These are phyloP conservation scores for Lagorchestes hirsutus DNA, from an alignment of 2,797 vertebrate genomes.

Conservation along the genomic window DNA sequence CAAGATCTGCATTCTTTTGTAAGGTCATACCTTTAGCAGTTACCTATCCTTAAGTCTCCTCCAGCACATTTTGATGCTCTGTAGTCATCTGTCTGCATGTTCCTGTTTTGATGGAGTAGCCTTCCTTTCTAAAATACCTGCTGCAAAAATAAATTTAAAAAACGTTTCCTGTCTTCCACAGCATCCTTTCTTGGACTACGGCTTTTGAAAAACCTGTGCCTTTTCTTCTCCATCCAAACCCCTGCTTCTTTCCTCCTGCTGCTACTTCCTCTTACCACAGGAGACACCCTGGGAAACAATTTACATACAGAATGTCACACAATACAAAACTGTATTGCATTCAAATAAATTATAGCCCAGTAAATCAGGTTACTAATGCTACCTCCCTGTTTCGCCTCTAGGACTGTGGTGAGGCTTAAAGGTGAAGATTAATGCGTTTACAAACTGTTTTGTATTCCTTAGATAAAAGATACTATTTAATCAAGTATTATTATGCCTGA, in stretches of 20 bases:
- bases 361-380: background rate
- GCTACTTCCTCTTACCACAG: background rate
- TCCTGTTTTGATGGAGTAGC: background rate
- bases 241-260: background rate
- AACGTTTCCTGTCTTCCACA: background rate
- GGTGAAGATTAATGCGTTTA: background rate
- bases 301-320: background rate
- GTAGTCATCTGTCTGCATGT: background rate
- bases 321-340: background rate
- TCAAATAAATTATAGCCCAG: background rate
- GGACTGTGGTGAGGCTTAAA: background rate
- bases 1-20: background rate
- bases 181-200: background rate
- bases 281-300: background rate
- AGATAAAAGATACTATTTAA: background rate
- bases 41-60: background rate
- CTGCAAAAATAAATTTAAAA: background rate
- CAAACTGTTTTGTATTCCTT: constrained; percentile 4
- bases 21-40: background rate
- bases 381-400: background rate
- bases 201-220: background rate
- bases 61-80: background rate
- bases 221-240: background rate
- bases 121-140: background rate
- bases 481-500: background rate